These are phyloP conservation scores for Leguminivora glycinivorella DNA, from an alignment of 1,140 invertebrate species.

Conservation along the genomic window DNA sequence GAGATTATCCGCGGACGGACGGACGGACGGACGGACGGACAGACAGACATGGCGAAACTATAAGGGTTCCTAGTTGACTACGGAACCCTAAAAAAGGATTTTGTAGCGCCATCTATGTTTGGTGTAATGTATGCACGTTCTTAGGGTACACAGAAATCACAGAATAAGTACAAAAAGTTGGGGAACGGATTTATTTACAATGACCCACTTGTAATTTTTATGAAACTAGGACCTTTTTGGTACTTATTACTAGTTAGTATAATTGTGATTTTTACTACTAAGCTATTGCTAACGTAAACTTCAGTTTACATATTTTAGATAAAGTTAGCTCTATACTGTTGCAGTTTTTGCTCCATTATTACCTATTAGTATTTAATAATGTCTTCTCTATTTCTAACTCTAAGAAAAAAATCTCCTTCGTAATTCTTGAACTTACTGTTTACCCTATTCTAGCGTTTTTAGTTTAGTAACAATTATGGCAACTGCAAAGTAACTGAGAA, in stretches of 20 bases:
- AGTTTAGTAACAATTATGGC: conserved; percentile 12
- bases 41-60: too few relatives aligned
- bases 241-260: conserved; percentile 27
- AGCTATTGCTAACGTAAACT: conserved; percentile 27
- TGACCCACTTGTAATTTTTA: neutral
- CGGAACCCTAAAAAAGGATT: too few relatives aligned
- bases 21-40: too few relatives aligned
- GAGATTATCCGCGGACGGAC: too few relatives aligned
- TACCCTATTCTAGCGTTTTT: neutral
- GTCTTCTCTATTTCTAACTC: conserved; percentile 13
- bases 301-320: conserved; percentile 20
- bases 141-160: too few relatives aligned
- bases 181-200: neutral
- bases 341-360: conserved; percentile 24
- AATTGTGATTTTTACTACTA: conserved; percentile 23
- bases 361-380: conserved; percentile 18
- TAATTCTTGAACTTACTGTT: conserved; percentile 17
- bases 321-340: conserved; percentile 20
- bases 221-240: neutral
- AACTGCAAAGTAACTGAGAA: neutral
- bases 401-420: neutral
- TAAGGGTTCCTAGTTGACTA: too few relatives aligned
- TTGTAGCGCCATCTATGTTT: too few relatives aligned
- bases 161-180: neutral
- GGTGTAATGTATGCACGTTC: too few relatives aligned